Evolutionary conservation across 2,888 invertebrate genomes (phyloP).

Genomic region (Ceratothoa steindachneri): DNA sequence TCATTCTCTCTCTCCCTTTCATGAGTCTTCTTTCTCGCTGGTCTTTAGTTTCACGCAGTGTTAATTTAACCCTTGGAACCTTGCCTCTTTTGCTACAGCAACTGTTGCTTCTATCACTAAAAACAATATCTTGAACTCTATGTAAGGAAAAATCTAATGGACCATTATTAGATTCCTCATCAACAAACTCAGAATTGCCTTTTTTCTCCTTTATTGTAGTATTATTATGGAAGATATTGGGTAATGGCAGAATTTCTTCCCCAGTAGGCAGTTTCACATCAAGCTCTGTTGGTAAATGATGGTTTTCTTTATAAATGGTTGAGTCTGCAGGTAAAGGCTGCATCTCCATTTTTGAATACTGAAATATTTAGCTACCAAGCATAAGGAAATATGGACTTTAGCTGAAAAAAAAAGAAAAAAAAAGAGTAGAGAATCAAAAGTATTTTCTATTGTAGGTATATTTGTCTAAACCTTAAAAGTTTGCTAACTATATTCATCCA

Average conservation of each 20-base stretch:
- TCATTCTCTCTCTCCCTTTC: neutral
- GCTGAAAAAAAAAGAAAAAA: too few relatives aligned
- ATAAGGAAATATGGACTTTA: too few relatives aligned
- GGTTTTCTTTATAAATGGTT: neutral
- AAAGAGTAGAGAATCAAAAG: too few relatives aligned
- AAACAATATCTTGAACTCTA: conserved; percentile 5
- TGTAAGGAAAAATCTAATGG: conserved; percentile 8
- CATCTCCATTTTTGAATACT: neutral
- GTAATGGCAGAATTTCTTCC: neutral
- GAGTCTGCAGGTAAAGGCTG: neutral
- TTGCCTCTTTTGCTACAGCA: neutral
- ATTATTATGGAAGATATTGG: neutral
- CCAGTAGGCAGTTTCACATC: neutral
- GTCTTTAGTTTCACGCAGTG: neutral
- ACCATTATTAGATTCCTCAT: conserved; percentile 6
- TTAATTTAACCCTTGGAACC: neutral
- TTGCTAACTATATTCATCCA: too few relatives aligned
- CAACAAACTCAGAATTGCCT: conserved; percentile 3
- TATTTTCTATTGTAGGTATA: too few relatives aligned
- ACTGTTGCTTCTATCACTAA: neutral
- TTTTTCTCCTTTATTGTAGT: neutral
- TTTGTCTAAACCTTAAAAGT: too few relatives aligned
- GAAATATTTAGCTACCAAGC: neutral
- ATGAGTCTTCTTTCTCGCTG: neutral
- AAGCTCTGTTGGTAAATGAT: neutral